phyloP scores from a whole-genome alignment of 1,140 invertebrate species.

The Zaprionus vittiger region DNA sequence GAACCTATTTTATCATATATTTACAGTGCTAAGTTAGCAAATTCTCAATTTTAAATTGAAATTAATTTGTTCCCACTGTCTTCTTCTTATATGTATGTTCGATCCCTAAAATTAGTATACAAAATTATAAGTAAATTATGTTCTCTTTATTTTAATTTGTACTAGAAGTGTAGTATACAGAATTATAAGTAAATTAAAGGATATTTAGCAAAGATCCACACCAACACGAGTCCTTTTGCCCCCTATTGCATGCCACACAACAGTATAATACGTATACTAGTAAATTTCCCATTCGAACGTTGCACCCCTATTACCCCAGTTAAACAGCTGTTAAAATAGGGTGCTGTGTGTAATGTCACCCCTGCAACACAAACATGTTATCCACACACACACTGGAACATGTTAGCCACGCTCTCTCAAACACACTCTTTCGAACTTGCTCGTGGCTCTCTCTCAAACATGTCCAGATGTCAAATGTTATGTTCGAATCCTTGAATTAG shows the following conservation, averaged over 20 bases:
- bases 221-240: background rate
- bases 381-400: constrained; percentile 12
- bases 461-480: constrained; percentile 21
- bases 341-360: background rate
- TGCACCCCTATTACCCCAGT: background rate
- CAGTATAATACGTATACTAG: background rate
- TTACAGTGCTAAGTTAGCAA: no score
- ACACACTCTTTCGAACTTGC: constrained; percentile 10
- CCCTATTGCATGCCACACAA: background rate
- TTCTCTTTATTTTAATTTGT: no score
- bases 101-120: no score
- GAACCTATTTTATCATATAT: no score
- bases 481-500: constrained; percentile 24
- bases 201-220: background rate
- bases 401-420: constrained; percentile 12
- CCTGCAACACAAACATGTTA: constrained; percentile 27
- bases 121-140: no score
- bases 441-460: constrained; percentile 18
- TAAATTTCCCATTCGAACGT: background rate
- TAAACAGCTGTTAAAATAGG: background rate
- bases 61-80: no score
- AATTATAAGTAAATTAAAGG: background rate
- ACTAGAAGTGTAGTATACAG: background rate
- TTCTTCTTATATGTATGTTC: no score
- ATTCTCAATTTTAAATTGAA: no score